Percentiles rank a stretch among this genome's conserved stretches.
Conservation (phyloP, 2,113 vertebrate genomes). For the Eolophus roseicapilla region DNA sequence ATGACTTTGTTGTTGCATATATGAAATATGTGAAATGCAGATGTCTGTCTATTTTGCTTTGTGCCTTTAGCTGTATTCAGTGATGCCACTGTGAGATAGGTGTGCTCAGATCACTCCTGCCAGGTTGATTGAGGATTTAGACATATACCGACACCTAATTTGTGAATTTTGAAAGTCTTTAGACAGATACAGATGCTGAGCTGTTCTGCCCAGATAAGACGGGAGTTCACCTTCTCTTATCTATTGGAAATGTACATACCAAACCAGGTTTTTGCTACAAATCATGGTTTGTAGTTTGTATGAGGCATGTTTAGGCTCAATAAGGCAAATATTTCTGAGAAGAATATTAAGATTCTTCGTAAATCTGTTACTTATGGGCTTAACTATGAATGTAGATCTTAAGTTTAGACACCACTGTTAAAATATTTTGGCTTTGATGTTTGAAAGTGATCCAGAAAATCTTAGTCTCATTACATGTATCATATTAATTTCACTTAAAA, state of each 20-base stretch:
- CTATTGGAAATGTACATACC: not conserved
- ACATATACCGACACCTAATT: not conserved
- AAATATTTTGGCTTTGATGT: not conserved
- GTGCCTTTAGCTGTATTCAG: not conserved
- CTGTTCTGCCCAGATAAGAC: not conserved
- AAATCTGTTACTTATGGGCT: not conserved
- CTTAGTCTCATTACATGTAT: not conserved
- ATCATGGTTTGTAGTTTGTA: not conserved
- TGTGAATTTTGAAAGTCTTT: not conserved
- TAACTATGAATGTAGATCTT: not conserved
- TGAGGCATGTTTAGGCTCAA: not conserved
- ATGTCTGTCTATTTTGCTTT: not conserved
- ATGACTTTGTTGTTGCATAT: not conserved
- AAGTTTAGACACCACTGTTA: not conserved
- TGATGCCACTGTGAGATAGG: not conserved
- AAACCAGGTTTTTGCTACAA: not conserved
- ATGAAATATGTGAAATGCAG: not conserved
- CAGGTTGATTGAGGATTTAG: not conserved
- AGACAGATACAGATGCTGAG: not conserved
- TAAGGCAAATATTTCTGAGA: not conserved
- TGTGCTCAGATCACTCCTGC: not conserved
- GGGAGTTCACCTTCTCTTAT: not conserved
- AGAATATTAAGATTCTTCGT: not conserved
- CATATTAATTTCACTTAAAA: not conserved
- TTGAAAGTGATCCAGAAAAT: not conserved